phyloP scores from a whole-genome alignment of 2,113 vertebrate species.

The Elephas maximus region DNA sequence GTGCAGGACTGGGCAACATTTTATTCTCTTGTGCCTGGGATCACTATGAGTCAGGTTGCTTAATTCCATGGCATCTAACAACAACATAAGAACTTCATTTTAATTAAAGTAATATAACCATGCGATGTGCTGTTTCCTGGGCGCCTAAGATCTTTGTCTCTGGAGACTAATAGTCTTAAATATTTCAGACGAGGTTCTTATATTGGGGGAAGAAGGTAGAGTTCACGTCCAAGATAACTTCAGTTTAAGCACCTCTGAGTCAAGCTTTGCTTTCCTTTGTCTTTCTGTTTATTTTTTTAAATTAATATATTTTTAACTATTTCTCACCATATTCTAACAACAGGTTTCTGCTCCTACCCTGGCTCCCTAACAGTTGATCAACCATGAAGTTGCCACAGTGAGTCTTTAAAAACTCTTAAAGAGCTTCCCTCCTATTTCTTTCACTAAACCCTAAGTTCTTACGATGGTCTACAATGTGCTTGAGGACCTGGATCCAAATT shows the following conservation, averaged over 20 bases:
- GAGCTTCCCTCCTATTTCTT: background rate
- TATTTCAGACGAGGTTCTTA: background rate
- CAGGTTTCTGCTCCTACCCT: background rate
- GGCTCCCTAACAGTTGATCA: fast-evolving
- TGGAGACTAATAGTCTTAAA: background rate
- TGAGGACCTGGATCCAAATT: fast-evolving
- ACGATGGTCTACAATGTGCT: background rate
- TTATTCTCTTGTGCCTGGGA: background rate
- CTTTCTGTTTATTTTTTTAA: background rate
- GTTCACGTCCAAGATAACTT: background rate
- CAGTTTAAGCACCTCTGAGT: background rate
- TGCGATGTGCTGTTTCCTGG: background rate
- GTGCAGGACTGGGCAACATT: background rate
- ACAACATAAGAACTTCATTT: background rate
- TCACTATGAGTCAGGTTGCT: background rate
- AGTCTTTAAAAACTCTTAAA: too few relatives aligned
- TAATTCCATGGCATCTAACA: background rate
- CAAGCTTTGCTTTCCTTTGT: background rate
- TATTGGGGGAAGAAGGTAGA: background rate
- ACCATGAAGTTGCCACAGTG: background rate
- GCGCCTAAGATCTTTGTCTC: background rate
- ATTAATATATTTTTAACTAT: background rate
- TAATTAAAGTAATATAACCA: background rate
- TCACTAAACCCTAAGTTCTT: background rate
- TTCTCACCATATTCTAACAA: background rate